Percentiles rank a stretch among this genome's conserved stretches.
phyloP scores from a whole-genome alignment of 1,140 invertebrate genomes.

The Anagrus nilaparvatae region DNA sequence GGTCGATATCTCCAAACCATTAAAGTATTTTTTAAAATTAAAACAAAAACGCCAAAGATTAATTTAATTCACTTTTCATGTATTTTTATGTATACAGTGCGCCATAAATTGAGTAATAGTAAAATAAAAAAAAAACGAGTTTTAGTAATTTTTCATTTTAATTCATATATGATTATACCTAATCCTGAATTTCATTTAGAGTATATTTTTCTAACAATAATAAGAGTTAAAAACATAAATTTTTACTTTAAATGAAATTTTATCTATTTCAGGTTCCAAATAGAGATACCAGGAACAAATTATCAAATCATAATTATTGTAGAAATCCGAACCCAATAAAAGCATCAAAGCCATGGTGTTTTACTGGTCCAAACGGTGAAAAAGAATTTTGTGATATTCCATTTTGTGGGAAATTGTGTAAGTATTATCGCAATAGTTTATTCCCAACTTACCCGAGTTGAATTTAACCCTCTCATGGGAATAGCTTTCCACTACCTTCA shows the following conservation, averaged over 20 bases:
- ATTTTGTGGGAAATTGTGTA: slow-evolving; percentile 34
- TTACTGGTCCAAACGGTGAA: slow-evolving; percentile 28
- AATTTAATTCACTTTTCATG: too few species aligned
- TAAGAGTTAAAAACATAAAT: neutral
- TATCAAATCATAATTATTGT: slow-evolving; percentile 45
- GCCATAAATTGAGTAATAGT: too few species aligned
- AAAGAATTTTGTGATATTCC: slow-evolving; percentile 50
- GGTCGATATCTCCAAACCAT: too few species aligned
- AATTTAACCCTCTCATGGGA: too few species aligned
- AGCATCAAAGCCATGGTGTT: slow-evolving; percentile 50
- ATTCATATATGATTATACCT: slow-evolving; percentile 2
- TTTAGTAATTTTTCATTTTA: slow-evolving; percentile 13
- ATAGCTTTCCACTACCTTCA: too few species aligned
- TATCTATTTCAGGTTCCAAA: slow-evolving; percentile 23
- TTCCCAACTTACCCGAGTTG: too few species aligned
- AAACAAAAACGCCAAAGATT: too few species aligned
- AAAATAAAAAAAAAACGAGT: too few species aligned
- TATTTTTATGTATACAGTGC: too few species aligned
- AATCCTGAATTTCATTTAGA: slow-evolving; percentile 8
- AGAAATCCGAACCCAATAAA: slow-evolving; percentile 43
- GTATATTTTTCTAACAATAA: neutral
- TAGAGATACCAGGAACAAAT: slow-evolving; percentile 25
- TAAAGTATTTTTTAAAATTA: too few species aligned
- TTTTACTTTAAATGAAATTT: neutral
- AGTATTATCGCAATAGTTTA: slow-evolving; percentile 6